These are phyloP conservation scores for Phocoena phocoena DNA, from an alignment of 2,113 vertebrate genomes.

Conservation along the genomic window DNA sequence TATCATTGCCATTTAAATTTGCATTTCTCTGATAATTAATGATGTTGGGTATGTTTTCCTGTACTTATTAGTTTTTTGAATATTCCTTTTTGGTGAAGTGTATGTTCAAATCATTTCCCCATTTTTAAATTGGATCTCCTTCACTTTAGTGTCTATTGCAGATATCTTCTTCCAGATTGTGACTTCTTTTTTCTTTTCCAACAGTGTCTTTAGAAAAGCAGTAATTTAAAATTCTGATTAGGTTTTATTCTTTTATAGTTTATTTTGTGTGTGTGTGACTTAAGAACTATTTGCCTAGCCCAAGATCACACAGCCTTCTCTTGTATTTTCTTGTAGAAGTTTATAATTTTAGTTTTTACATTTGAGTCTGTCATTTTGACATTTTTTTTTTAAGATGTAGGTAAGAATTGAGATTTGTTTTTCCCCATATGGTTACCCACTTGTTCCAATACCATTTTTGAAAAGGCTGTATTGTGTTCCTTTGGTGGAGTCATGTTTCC, in stretches of 20 bases:
- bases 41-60: not conserved
- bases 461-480: not conserved
- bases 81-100: not conserved
- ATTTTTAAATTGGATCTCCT: not conserved
- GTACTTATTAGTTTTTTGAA: not conserved
- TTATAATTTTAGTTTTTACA: not conserved
- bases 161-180: not conserved
- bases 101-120: not conserved
- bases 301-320: not conserved
- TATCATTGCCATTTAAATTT: not conserved
- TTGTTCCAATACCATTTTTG: not conserved
- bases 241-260: not conserved
- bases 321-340: not conserved
- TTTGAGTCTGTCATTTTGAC: not conserved
- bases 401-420: not conserved
- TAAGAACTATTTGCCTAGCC: not conserved
- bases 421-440: not conserved
- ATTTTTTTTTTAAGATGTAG: not conserved
- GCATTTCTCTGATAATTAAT: not conserved
- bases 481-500: not conserved
- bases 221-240: not conserved
- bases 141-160: not conserved
- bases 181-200: not conserved
- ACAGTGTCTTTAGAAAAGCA: not conserved
- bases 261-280: not conserved